Base-by-base conservation (phyloP, 2,113 vertebrate species). In the Pogonocichla stellata region DNA sequence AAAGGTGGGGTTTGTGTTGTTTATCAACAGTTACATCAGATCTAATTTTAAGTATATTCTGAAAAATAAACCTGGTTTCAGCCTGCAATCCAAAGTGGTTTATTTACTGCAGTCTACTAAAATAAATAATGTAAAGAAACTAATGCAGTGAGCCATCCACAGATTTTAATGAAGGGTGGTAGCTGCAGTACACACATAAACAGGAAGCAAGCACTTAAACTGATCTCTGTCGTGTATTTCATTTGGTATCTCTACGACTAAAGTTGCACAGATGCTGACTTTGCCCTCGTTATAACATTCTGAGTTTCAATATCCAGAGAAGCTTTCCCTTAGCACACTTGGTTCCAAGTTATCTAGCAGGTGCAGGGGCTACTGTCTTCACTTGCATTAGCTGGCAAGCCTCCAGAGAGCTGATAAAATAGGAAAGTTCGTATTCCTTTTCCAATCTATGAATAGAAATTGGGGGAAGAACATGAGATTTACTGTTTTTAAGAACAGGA, bases 381-480 rank as follows among this genome's bases (percentile, higher is more conserved):
- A 53, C 20, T n/a, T 86, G 65, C 51, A 74, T 92, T 96, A 97
- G 94, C 69, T 97, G 95, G 93, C 89, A 93, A 96, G 91, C 73
- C 93, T 95, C 94, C 95, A 14, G 77, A 96, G 73, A 96, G 96
- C 84, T 93, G 96, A 97, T 42, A 97, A 67, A 95, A 96, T 84
- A 75, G 93, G 91, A 84, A 97, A 96, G 86, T 85, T 95, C 4
- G 80, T 95, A 91, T 95, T 96, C 78, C 66, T 96, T 95, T 96
- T 97, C 96, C 96, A 97, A 95, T 95, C 96, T 97, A 97, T 33
- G 70, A 81, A 95, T 13, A 96, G 70, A 97, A 97, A 89, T 87
- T 26, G 29, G 70, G 56, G 91, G 83, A 88, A 95, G 48, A 95
- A 82, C 36, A 19, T 95, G 80, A 95, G 53, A 92, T 87, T 56